Evolutionary conservation across 2,797 vertebrate species (phyloP).

Genomic region (Acanthurus leucopareius): DNA sequence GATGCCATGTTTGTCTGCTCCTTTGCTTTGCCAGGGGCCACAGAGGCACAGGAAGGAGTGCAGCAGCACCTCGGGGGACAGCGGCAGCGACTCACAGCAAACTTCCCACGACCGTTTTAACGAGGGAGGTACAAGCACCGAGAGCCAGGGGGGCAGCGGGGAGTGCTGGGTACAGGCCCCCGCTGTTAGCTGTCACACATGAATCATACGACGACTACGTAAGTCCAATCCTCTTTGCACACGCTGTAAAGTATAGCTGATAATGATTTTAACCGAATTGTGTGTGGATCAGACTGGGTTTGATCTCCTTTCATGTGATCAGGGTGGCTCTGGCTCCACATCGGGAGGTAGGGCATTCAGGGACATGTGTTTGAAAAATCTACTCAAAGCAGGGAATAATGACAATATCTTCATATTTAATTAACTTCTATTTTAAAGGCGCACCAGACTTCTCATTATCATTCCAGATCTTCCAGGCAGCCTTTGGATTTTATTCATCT

Average conservation of each 20-base stretch:
- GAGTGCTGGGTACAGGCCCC: slow-evolving; percentile 90
- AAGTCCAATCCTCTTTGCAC: slow-evolving; percentile 84
- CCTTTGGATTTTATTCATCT: not conserved
- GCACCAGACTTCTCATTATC: not conserved
- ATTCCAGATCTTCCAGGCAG: not conserved
- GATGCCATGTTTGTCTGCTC: slow-evolving; percentile 40
- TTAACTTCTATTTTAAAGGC: slow-evolving; percentile 24
- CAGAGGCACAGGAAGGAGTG: slow-evolving; percentile 91
- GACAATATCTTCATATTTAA: slow-evolving; percentile 6
- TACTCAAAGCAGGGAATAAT: slow-evolving; percentile 28
- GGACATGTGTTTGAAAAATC: slow-evolving; percentile 31
- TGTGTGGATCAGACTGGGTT: slow-evolving; percentile 58
- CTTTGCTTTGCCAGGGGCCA: slow-evolving; percentile 86
- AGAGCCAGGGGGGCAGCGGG: slow-evolving; percentile 87
- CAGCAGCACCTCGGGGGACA: slow-evolving; percentile 89
- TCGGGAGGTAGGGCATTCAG: slow-evolving; percentile 16
- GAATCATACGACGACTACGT: slow-evolving; percentile 97
- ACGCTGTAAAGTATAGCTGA: slow-evolving; percentile 50
- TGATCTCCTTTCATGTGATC: slow-evolving; percentile 57
- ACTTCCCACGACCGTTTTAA: slow-evolving; percentile 85
- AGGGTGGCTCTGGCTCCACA: slow-evolving; percentile 44
- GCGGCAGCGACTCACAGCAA: slow-evolving; percentile 86
- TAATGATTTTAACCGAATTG: slow-evolving; percentile 54
- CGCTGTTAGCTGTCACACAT: slow-evolving; percentile 88
- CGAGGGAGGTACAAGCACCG: slow-evolving; percentile 88